These are phyloP conservation scores for Norana najaformis DNA, from an alignment of 2,888 invertebrate species.

Conservation along the genomic window DNA sequence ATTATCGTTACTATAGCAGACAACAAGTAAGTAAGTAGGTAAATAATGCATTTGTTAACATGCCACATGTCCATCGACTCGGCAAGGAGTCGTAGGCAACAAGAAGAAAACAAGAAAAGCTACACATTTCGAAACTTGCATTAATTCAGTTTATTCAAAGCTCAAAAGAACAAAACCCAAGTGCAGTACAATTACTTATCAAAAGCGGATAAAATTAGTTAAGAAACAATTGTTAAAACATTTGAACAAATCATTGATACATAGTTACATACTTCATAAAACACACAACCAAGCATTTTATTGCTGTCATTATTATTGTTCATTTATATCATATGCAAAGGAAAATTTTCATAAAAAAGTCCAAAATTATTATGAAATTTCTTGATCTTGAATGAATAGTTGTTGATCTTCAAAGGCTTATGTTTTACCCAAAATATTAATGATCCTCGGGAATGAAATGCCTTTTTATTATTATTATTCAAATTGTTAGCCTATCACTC, in stretches of 20 bases:
- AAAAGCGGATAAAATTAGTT: neutral
- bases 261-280: neutral
- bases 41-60: too few relatives aligned
- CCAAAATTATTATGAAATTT: neutral
- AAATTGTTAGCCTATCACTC: neutral
- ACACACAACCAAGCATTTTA: neutral
- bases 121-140: neutral
- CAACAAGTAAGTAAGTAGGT: too few relatives aligned
- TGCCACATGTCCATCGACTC: too few relatives aligned
- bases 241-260: neutral
- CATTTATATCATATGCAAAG: neutral
- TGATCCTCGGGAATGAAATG: neutral
- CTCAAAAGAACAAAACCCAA: neutral
- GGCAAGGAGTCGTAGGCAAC: too few relatives aligned
- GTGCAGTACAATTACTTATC: constrained; percentile 6
- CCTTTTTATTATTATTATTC: neutral
- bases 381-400: neutral
- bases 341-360: neutral
- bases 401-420: neutral
- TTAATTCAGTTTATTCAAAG: constrained; percentile 1
- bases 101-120: too few relatives aligned
- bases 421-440: neutral
- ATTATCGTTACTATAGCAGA: neutral
- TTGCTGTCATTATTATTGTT: neutral
- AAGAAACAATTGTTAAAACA: neutral